phyloP scores from a whole-genome alignment of 2,888 invertebrate species.

The Thereva nobilitata region DNA sequence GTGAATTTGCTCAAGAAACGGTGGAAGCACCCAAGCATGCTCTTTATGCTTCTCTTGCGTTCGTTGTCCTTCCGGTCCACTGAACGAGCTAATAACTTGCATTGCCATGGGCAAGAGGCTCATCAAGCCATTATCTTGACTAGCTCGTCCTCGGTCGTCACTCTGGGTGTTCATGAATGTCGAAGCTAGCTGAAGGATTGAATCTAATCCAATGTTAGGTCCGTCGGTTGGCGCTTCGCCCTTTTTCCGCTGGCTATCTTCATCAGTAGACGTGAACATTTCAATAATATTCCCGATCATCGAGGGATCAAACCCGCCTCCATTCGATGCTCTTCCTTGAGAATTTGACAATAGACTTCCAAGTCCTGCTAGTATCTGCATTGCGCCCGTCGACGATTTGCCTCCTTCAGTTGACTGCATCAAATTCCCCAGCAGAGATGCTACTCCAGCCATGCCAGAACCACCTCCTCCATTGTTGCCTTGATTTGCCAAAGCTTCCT shows the following conservation, averaged over 20 bases:
- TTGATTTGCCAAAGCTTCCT: conserved; percentile 61
- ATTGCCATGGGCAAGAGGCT: conserved; percentile 70
- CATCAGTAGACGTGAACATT: conserved; percentile 58
- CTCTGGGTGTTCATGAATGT: conserved; percentile 60
- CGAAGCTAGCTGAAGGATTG: conserved; percentile 63
- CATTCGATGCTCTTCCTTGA: conserved; percentile 56
- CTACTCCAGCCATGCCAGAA: conserved; percentile 60
- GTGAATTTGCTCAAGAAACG: conserved; percentile 69
- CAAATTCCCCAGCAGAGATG: conserved; percentile 68
- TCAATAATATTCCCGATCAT: conserved; percentile 65
- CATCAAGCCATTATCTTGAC: conserved; percentile 53
- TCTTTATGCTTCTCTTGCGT: conserved; percentile 68
- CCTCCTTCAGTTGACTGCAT: conserved; percentile 66
- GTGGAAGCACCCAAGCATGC: conserved; percentile 74
- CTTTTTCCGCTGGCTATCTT: conserved; percentile 38
- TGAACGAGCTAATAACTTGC: conserved; percentile 66
- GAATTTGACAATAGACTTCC: conserved; percentile 54
- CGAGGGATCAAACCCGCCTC: conserved; percentile 63
- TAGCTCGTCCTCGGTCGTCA: conserved; percentile 48
- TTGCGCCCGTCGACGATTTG: conserved; percentile 50
- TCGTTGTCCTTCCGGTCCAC: conserved; percentile 65
- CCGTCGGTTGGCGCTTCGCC: conserved; percentile 36
- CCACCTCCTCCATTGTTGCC: conserved; percentile 59
- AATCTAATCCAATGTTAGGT: conserved; percentile 60
- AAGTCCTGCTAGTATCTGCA: conserved; percentile 56